A percentile compares a stretch with the other conserved stretches of the same genome.
These are phyloP conservation scores for Lepisosteus osseus DNA, from an alignment of 2,113 vertebrate genomes.

Conservation along the genomic window DNA sequence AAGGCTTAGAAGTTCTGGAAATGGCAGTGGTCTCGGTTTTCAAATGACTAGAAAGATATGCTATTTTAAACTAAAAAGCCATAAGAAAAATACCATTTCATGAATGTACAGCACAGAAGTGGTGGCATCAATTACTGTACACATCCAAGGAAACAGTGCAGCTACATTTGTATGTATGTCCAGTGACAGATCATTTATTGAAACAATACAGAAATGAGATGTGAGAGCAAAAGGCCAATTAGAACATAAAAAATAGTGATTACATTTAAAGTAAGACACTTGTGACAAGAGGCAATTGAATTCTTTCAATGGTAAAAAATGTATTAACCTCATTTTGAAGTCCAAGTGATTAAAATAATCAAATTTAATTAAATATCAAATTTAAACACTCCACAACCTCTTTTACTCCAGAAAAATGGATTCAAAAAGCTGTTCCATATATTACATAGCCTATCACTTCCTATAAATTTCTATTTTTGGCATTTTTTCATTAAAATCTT, in stretches of 20 bases:
- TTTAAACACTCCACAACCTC: slow-evolving; percentile 45
- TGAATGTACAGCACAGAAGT: too few species aligned
- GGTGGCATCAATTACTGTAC: neutral
- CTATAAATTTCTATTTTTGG: neutral
- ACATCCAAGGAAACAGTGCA: neutral
- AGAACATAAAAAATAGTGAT: slow-evolving; percentile 32
- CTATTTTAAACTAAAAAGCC: too few species aligned
- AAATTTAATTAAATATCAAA: slow-evolving; percentile 67
- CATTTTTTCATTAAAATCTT: too few species aligned
- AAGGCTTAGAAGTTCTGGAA: too few species aligned
- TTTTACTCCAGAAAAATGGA: slow-evolving; percentile 44
- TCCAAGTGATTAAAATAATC: slow-evolving; percentile 70
- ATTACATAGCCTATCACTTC: neutral
- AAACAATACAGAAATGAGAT: slow-evolving; percentile 25
- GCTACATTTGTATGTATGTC: neutral
- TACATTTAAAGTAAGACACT: slow-evolving; percentile 58
- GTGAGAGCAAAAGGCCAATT: neutral
- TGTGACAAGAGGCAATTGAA: slow-evolving; percentile 58
- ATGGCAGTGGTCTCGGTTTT: too few species aligned
- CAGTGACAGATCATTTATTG: neutral
- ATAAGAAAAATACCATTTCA: too few species aligned
- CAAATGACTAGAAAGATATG: too few species aligned
- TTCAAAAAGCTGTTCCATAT: slow-evolving; percentile 16
- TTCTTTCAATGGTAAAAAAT: slow-evolving; percentile 59
- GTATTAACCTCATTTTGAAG: slow-evolving; percentile 63